These are phyloP conservation scores for Pterophyllum scalare DNA, from an alignment of 2,113 vertebrate species.

Conservation along the genomic window DNA sequence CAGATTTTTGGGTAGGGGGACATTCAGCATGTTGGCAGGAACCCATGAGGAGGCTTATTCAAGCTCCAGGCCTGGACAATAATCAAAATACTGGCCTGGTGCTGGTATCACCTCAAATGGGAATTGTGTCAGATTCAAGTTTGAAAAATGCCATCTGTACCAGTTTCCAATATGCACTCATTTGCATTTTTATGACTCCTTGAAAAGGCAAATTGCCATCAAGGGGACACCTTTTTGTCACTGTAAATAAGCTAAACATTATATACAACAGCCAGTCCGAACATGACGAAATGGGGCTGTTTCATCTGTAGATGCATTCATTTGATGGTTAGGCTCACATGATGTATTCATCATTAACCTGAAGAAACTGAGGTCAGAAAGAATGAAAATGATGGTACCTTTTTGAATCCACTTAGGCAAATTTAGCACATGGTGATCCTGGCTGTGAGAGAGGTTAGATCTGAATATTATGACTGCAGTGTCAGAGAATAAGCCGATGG, in stretches of 20 bases:
- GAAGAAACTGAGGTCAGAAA: conserved; percentile 19
- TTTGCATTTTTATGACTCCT: conserved; percentile 4
- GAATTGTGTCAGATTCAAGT: conserved; percentile 23
- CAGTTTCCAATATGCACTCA: background rate
- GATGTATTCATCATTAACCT: conserved; percentile 19
- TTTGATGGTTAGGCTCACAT: background rate
- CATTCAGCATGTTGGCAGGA: conserved; percentile 36
- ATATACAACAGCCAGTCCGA: background rate
- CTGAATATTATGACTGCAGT: background rate
- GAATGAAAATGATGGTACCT: background rate
- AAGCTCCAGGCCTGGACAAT: conserved; percentile 50
- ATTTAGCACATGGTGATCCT: background rate
- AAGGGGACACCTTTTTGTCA: conserved; percentile 1
- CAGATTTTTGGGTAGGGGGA: conserved; percentile 64
- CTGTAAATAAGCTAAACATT: background rate
- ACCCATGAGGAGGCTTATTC: conserved; percentile 24
- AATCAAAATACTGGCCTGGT: conserved; percentile 41
- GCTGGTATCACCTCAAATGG: conserved; percentile 23
- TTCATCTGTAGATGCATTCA: background rate
- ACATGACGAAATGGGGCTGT: fast-evolving
- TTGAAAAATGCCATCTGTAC: background rate
- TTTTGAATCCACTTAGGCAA: conserved; percentile 4
- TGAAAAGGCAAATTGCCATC: conserved; percentile 1
- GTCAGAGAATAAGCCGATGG: background rate
- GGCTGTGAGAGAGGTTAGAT: background rate